Base-by-base conservation (phyloP, 1,140 invertebrate genomes). In the Argopecten irradians region DNA sequence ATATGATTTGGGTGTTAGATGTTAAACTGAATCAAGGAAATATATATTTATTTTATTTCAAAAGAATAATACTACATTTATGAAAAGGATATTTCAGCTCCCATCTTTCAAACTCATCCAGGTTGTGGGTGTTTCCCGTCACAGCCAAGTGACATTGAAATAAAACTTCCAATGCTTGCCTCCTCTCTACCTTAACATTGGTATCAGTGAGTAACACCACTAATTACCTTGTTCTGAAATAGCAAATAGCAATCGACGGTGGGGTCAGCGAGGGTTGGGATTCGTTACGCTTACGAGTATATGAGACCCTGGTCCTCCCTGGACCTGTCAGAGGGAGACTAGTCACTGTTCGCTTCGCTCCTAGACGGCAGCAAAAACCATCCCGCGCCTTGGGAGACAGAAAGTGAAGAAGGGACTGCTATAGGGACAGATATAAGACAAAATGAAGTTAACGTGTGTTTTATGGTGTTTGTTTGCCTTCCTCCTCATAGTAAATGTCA, bases 401-500 rank as follows among this genome's bases (percentile, higher is more conserved):
- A 71, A 3, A 28, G 55, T 71, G 55, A 28, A 71, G 55, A n/a
- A 71, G 55, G 55, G 55, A 71, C 55, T 28, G 2, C 7, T 3
- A 7, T 2, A 71, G n/a, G 28, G 55, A 71, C 55, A 71, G 28
- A 39, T n/a, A n/a, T 71, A 16, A 28, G 1, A 28, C 55, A 71
- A n/a, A 7, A 71, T 71, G 55, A 71, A 71, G 55, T 71, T 71
- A 7, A 71, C 55, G 22, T n/a, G 55, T 71, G 55, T 71, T 28
- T 28, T 71, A 28, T 28, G 22, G 55, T 71, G 55, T 71, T 71
- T 71, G 34, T 34, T 71, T 34, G 33, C 86, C 22, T 32, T 89
- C 32, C 36, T 89, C 36, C 82, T 71, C 28, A 82, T 89, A 22
- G 33, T 22, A 16, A 41, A 22, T 83, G 84, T 46, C n/a, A 71